Percentiles rank a stretch among this genome's conserved stretches.
Evolutionary conservation across 2,797 vertebrate genomes (phyloP).

Genomic region (Geotrypetes seraphini): DNA sequence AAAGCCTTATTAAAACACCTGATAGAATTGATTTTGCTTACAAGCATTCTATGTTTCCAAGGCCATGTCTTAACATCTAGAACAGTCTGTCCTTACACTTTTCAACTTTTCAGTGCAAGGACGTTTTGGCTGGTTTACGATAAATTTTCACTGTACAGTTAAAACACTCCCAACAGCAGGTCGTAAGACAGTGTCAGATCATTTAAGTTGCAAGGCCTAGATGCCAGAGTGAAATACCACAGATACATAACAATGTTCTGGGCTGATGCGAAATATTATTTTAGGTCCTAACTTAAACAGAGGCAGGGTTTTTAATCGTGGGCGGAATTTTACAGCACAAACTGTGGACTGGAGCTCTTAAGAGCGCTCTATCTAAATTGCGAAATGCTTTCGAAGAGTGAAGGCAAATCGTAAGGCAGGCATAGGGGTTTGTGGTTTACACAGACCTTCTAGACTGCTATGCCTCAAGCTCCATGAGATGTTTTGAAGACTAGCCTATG

Average conservation of each 20-base stretch:
- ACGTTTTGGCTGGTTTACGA: constrained; percentile 28
- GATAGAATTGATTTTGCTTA: too few relatives aligned
- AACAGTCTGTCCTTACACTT: constrained; percentile 19
- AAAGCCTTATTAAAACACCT: too few relatives aligned
- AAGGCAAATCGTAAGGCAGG: neutral
- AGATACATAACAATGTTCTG: constrained; percentile 46
- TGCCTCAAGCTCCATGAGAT: neutral
- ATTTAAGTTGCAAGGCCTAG: constrained; percentile 42
- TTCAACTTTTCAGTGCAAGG: constrained; percentile 3
- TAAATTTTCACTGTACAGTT: constrained; percentile 31
- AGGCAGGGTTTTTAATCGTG: constrained; percentile 9
- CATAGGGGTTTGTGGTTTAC: neutral
- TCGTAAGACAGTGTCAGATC: constrained; percentile 52
- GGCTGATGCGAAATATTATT: constrained; percentile 56
- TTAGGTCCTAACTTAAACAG: constrained; percentile 36
- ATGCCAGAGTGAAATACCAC: constrained; percentile 64
- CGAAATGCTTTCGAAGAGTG: neutral
- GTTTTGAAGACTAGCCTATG: neutral
- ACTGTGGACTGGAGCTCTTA: too few relatives aligned
- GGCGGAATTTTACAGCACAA: too few relatives aligned
- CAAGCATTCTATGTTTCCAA: too few relatives aligned
- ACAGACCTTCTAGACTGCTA: neutral
- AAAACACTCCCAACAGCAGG: constrained; percentile 53
- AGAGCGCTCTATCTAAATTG: neutral
- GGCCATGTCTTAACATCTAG: constrained; percentile 9